Evolutionary conservation across 2,888 invertebrate genomes (phyloP), one percentile per base, ranked within the genome.

Genomic region (Cancer borealis): DNA sequence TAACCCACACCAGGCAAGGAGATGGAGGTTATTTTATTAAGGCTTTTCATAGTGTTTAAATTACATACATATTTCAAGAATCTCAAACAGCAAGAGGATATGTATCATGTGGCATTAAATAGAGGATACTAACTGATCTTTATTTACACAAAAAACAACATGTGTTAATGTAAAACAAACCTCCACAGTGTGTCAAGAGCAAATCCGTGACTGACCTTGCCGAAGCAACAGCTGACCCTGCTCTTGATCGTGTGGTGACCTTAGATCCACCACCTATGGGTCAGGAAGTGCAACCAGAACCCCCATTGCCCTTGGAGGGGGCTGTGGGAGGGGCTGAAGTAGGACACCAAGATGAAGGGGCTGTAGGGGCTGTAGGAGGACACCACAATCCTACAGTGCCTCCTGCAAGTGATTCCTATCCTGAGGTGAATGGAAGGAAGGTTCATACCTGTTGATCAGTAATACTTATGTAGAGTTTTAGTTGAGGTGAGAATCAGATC

Each of bases 131-230:
- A 17, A 0, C 21, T 1, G 39, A 60, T 60, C 60, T 60, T 60
- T 60, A 17, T 10, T 60, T 4, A 60, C 60, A 17, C 17, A 60
- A 21, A 60, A 4, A 60, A 60, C 39, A 14, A 54, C 54, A 54
- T 60, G 21, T 60, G 21, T 21, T 60, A 17, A 60, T 60, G 60
- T 60, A 39, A 84, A 84, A 14, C 10, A 84, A 39, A 30, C 39
- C 17, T 39, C 39, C 14, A 95, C 99, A 99, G 97, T 99, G 99
- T 96, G 99, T 99, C 93, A 99, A 99, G 97, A 99, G 99, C 3
- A 99, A 99, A 96, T 99, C 99, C 0, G 99, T 99, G 49, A 99
- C 99, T 14, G 99, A 99, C 97, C 97, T 99, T 95, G 99, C 99
- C 0, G 99, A 99, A 96, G 99, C 99, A 0, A 98, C 99, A 0